Evolutionary conservation across 2,888 invertebrate genomes (phyloP).

Genomic region (Erebia aethiops): DNA sequence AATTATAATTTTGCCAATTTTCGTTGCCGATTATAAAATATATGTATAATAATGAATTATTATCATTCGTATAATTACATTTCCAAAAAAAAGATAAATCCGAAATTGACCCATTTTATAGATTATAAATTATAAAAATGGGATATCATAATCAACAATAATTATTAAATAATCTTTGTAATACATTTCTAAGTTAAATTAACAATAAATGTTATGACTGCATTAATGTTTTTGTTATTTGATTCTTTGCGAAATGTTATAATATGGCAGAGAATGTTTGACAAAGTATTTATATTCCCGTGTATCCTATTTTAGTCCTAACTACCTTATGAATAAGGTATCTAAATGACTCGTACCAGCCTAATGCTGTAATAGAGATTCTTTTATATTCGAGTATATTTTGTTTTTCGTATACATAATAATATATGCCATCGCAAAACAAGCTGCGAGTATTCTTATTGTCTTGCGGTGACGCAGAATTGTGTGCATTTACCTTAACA

Average conservation of each 20-base stretch:
- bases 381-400: slow-evolving; percentile 4
- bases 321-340: slow-evolving; percentile 19
- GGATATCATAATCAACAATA: neutral
- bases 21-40: neutral
- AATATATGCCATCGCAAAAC: neutral
- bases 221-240: slow-evolving; percentile 1
- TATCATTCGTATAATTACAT: neutral
- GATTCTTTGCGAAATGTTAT: slow-evolving; percentile 11
- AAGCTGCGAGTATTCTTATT: neutral
- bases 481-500: neutral
- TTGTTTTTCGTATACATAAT: no score
- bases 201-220: slow-evolving; percentile 31
- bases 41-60: neutral
- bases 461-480: neutral
- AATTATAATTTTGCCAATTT: no score
- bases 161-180: slow-evolving; percentile 16
- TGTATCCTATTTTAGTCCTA: slow-evolving; percentile 18
- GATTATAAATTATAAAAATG: neutral
- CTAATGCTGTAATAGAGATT: slow-evolving; percentile 19
- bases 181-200: slow-evolving; percentile 23
- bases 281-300: slow-evolving; percentile 9
- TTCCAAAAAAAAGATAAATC: neutral
- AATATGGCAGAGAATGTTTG: slow-evolving; percentile 21
- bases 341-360: slow-evolving; percentile 24
- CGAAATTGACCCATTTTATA: neutral